These are phyloP conservation scores for Encarsia formosa DNA, from an alignment of 2,888 invertebrate species.

Conservation along the genomic window DNA sequence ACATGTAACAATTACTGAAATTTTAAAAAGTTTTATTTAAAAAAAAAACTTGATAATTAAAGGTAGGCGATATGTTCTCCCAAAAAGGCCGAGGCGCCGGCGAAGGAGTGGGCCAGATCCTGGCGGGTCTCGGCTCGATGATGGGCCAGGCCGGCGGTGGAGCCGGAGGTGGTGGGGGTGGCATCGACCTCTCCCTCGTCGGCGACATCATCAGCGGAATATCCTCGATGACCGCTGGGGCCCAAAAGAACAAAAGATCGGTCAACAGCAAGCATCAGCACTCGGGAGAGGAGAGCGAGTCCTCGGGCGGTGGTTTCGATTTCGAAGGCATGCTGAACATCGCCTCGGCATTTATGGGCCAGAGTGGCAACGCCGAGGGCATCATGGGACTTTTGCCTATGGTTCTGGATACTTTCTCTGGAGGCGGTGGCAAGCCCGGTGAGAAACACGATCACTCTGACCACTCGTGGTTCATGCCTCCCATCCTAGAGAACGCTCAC, in stretches of 20 bases:
- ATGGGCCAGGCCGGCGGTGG: constrained; percentile 30
- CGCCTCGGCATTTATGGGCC: constrained; percentile 45
- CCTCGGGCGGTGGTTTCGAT: constrained; percentile 31
- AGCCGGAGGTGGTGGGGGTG: constrained; percentile 25
- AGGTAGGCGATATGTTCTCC: no score
- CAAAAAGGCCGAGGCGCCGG: no score
- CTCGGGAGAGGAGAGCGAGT: background rate
- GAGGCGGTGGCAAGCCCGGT: constrained; percentile 60
- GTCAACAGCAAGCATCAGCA: background rate
- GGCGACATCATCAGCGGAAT: constrained; percentile 26
- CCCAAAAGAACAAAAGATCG: background rate
- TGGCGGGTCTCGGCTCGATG: constrained; percentile 44
- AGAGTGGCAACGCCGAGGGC: constrained; percentile 51
- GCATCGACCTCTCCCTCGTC: constrained; percentile 38
- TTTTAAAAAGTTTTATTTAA: no score
- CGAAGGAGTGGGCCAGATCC: constrained; percentile 44
- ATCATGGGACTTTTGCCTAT: constrained; percentile 63
- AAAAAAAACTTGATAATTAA: no score
- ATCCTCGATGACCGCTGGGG: background rate
- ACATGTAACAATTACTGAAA: no score
- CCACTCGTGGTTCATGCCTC: constrained; percentile 71
- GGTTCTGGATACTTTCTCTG: constrained; percentile 62
- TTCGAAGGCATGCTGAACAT: constrained; percentile 41
- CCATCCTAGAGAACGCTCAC: constrained; percentile 65
- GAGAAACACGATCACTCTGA: constrained; percentile 61